Evolutionary conservation across 2,888 invertebrate genomes (phyloP).

Genomic region (Xylophagus ater): DNA sequence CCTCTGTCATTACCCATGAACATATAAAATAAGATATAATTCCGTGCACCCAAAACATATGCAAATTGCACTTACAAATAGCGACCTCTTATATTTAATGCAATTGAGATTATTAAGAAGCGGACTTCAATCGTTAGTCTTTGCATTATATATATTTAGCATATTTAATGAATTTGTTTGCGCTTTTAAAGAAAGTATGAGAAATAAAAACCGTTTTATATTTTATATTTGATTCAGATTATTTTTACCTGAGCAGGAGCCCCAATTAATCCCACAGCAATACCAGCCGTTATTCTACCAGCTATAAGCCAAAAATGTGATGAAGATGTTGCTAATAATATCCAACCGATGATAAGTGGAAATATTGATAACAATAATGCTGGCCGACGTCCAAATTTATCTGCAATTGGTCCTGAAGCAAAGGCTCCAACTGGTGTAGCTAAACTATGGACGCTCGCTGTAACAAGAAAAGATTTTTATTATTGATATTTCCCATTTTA

Average conservation of each 20-base stretch:
- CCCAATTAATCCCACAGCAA: conserved; percentile 60
- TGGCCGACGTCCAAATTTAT: conserved; percentile 54
- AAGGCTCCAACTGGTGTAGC: conserved; percentile 65
- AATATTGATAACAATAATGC: conserved; percentile 53
- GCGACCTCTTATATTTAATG: no score
- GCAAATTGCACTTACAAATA: no score
- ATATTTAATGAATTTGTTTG: no score
- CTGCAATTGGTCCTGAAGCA: conserved; percentile 59
- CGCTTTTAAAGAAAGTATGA: no score
- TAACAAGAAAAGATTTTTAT: conserved; percentile 15
- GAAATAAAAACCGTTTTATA: neutral
- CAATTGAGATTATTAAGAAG: no score
- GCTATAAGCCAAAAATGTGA: conserved; percentile 48
- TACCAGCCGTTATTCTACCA: conserved; percentile 58
- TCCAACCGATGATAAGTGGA: conserved; percentile 59
- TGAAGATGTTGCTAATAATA: conserved; percentile 47
- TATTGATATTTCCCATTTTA: neutral
- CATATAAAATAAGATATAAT: no score
- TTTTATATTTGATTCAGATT: neutral
- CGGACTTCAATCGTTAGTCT: no score
- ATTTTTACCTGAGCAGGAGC: conserved; percentile 58
- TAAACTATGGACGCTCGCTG: conserved; percentile 68
- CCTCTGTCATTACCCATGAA: no score
- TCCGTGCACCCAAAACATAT: no score
- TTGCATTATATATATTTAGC: no score